Evolutionary conservation across 2,797 vertebrate species (phyloP).

Genomic region (Setipinna tenuifilis): DNA sequence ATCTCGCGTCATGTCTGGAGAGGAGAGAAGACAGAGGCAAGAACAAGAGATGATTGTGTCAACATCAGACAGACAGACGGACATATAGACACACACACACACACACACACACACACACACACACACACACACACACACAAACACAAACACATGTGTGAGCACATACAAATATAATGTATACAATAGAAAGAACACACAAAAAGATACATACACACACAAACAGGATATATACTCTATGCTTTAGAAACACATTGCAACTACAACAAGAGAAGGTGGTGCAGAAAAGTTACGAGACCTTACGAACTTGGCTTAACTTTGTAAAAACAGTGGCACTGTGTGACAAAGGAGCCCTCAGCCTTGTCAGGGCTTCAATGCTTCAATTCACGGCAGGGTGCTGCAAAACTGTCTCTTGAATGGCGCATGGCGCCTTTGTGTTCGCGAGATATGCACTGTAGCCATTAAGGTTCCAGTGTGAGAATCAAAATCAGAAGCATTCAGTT

Average conservation of each 20-base stretch:
- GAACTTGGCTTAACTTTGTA: not conserved
- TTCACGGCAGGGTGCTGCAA: not conserved
- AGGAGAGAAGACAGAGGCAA: slow-evolving; percentile 53
- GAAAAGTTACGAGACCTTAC: not conserved
- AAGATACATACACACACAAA: too few relatives aligned
- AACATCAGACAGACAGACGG: slow-evolving; percentile 32
- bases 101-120: not conserved
- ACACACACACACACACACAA: not conserved
- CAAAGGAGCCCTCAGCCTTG: not conserved
- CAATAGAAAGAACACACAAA: too few relatives aligned
- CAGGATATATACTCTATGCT: too few relatives aligned
- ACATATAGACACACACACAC: not conserved
- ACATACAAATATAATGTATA: too few relatives aligned
- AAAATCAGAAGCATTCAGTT: not conserved
- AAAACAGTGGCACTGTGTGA: not conserved
- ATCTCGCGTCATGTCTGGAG: slow-evolving; percentile 67
- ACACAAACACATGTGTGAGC: not conserved
- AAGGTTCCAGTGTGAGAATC: not conserved
- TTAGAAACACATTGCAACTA: not conserved
- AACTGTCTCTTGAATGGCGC: not conserved
- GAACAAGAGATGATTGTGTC: slow-evolving; percentile 37
- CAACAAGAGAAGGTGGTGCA: not conserved
- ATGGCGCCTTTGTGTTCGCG: not conserved
- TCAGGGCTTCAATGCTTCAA: not conserved
- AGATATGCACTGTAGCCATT: not conserved